Base-by-base conservation (phyloP, 1,140 invertebrate genomes). In the Zophobas morio region DNA sequence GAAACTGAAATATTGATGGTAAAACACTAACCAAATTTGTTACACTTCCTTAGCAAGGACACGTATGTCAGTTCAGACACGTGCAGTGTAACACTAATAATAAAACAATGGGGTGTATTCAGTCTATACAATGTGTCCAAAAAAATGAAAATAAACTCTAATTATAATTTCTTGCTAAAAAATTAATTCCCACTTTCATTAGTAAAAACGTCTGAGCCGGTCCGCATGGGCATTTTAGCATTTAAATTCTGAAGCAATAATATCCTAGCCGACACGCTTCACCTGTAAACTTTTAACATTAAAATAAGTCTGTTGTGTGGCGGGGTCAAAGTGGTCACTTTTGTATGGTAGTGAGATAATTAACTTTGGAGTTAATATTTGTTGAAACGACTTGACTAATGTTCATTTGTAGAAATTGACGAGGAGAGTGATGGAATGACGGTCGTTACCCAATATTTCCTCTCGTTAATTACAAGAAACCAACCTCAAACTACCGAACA, bases 281-380 rank as follows among this genome's bases (percentile, higher is more conserved):
- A 42, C 36, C 60, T 42, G 60, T 66, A 40, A 40, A 39, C 57
- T 39, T 51, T 63, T 32, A 39, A 63, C 57, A 37, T 63, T 63
- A 6, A 40, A 63, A 63, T 63, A 63, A 63, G 57, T 63, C 33
- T n/a, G 57, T 39, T 63, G 39, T 63, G 20, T 6, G 35, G 6
- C 57, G 57, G 57, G 57, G 57, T 63, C 57, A 63, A 39, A 39
- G 6, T 63, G 57, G 57, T 63, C 57, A 66, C 60, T 66, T 42
- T 66, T 8, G 60, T 66, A 37, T 66, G 60, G 60, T 66, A 73
- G 70, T 42, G 39, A 73, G 71, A 73, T 73, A 73, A 73, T 73
- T 73, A 73, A 73, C 71, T 73, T 56, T 56, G 71, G 71, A 73
- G 47, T 73, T 73, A 73, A 73, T 73, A 73, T 73, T 73, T 73